Percentiles rank a stretch among this genome's conserved stretches.
These are phyloP conservation scores for Oncorhynchus gorbuscha DNA, from an alignment of 2,113 vertebrate species.

Conservation along the genomic window DNA sequence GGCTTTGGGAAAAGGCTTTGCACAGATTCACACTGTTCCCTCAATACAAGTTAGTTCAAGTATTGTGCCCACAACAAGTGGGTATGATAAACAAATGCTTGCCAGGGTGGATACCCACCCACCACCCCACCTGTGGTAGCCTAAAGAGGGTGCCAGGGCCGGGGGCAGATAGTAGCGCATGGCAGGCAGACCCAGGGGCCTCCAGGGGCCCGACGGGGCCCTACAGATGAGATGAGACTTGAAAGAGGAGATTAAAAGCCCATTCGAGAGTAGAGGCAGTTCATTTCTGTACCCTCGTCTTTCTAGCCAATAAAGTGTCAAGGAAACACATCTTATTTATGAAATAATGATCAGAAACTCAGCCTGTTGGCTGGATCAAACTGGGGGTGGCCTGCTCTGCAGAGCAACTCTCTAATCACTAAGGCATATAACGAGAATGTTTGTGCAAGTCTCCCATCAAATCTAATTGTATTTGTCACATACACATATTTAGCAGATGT, in stretches of 20 bases:
- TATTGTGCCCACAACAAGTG: constrained; percentile 99
- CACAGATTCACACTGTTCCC: constrained; percentile 96
- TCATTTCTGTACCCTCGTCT: constrained; percentile 73
- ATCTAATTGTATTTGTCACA: too few relatives aligned
- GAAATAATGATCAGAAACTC: constrained; percentile 72
- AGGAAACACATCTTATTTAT: constrained; percentile 76
- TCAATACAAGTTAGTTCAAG: constrained; percentile 99
- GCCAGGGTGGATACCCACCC: constrained; percentile 76
- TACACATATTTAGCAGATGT: too few relatives aligned
- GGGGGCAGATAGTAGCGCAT: constrained; percentile 60
- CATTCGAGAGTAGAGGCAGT: constrained; percentile 63
- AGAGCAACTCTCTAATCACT: too few relatives aligned
- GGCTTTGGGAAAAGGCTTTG: constrained; percentile 99
- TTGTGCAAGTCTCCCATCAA: too few relatives aligned
- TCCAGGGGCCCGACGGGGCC: constrained; percentile 12
- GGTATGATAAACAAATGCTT: constrained; percentile 99
- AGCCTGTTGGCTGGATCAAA: constrained; percentile 46
- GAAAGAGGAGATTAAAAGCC: constrained; percentile 81
- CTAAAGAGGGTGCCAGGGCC: constrained; percentile 71
- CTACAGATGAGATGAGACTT: constrained; percentile 79
- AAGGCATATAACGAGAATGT: too few relatives aligned
- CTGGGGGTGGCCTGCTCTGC: constrained; percentile 21
- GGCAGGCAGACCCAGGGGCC: constrained; percentile 47
- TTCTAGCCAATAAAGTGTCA: constrained; percentile 67
- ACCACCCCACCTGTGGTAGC: constrained; percentile 75